phyloP scores from a whole-genome alignment of 2,797 vertebrate species.

The Chanos chanos region DNA sequence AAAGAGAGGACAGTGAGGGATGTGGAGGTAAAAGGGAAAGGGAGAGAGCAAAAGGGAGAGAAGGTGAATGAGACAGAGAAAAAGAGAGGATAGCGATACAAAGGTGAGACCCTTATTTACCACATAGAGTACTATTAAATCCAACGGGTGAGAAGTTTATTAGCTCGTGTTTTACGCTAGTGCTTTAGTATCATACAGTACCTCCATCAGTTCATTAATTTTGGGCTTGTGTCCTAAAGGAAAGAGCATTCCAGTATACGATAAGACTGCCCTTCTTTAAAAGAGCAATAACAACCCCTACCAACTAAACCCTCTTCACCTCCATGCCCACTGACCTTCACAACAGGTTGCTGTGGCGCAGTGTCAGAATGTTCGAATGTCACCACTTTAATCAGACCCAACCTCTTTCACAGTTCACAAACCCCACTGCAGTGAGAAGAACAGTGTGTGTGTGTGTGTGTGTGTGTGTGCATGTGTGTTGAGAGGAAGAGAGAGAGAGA shows the following conservation, averaged over 20 bases:
- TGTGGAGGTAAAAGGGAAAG: not conserved
- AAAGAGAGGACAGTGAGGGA: not conserved
- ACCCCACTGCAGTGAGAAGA: conserved; percentile 22
- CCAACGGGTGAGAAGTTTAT: no score
- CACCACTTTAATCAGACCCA: conserved; percentile 57
- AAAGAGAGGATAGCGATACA: no score
- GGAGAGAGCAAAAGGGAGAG: not conserved
- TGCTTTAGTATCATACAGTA: no score
- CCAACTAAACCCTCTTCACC: not conserved
- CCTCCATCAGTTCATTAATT: no score
- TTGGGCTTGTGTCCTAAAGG: no score
- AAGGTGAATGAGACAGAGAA: not conserved
- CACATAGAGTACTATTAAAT: no score
- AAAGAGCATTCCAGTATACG: no score
- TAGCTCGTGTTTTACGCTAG: no score
- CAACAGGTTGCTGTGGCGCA: conserved; percentile 53
- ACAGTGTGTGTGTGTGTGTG: conserved; percentile 12
- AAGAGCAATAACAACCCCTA: no score
- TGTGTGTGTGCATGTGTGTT: not conserved
- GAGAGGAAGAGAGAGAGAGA: not conserved
- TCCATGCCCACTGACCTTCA: conserved; percentile 53
- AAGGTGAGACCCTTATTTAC: no score
- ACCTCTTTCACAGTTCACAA: conserved; percentile 60
- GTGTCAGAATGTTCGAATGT: conserved; percentile 59
- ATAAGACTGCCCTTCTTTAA: not conserved